These are phyloP conservation scores for Drosophila aff. DNA, from an alignment of 1,140 invertebrate species.

Conservation along the genomic window DNA sequence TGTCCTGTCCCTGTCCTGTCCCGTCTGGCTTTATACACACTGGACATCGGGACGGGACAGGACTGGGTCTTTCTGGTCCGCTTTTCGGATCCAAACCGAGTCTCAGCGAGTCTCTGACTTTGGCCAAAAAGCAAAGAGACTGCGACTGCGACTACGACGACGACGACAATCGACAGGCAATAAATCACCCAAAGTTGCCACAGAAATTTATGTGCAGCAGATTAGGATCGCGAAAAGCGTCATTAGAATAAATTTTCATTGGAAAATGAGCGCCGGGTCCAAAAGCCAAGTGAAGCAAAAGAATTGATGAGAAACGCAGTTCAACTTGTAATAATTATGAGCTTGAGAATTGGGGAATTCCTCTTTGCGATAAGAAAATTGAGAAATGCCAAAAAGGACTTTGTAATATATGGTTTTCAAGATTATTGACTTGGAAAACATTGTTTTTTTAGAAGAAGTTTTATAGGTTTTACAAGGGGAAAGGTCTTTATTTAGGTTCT, in stretches of 20 bases:
- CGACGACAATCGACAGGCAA: conserved; percentile 82
- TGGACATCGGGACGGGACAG: conserved; percentile 6
- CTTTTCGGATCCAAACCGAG: conserved; percentile 35
- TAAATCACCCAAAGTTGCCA: conserved; percentile 83
- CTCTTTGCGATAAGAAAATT: background rate
- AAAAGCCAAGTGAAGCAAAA: conserved; percentile 16
- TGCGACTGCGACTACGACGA: conserved; percentile 26
- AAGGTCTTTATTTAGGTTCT: background rate
- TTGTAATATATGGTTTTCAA: background rate
- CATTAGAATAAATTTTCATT: conserved; percentile 82
- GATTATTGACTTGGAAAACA: background rate
- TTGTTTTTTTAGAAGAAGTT: background rate
- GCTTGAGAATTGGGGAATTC: conserved; percentile 4
- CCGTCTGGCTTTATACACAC: conserved; percentile 18
- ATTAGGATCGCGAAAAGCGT: conserved; percentile 75
- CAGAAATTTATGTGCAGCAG: conserved; percentile 81
- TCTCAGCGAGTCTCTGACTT: conserved; percentile 21
- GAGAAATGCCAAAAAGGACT: background rate
- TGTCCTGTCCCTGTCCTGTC: conserved; percentile 31
- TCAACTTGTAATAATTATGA: conserved; percentile 35
- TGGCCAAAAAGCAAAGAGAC: conserved; percentile 38
- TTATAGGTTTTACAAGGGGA: background rate
- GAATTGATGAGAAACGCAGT: conserved; percentile 26
- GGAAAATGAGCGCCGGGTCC: conserved; percentile 34
- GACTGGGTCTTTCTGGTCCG: conserved; percentile 19